Evolutionary conservation across 2,797 vertebrate genomes (phyloP).

Genomic region (Clarias pachynema): DNA sequence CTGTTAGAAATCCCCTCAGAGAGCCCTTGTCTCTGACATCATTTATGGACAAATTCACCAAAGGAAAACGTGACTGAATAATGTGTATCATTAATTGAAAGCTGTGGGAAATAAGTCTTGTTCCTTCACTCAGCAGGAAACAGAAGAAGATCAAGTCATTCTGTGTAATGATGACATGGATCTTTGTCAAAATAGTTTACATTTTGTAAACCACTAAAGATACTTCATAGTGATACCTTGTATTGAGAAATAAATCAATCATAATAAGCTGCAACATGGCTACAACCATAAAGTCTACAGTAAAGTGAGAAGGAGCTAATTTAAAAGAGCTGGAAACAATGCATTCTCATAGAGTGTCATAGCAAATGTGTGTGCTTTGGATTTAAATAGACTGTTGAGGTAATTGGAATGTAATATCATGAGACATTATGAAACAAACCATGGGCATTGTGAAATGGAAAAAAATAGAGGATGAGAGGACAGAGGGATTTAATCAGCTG

Average conservation of each 20-base stretch:
- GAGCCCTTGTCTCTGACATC: slow-evolving; percentile 41
- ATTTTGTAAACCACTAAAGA: not conserved
- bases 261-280: not conserved
- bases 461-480: not conserved
- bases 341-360: not conserved
- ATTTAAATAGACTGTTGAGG: not conserved
- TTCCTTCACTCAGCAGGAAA: slow-evolving; percentile 38
- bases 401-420: not conserved
- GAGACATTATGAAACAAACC: not conserved
- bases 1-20: slow-evolving; percentile 39
- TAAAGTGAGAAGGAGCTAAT: not conserved
- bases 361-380: not conserved
- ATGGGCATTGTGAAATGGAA: not conserved
- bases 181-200: not conserved
- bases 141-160: not conserved
- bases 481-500: not conserved
- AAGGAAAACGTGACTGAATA: slow-evolving; percentile 21
- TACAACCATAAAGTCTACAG: not conserved
- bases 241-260: not conserved
- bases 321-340: not conserved
- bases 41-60: slow-evolving; percentile 31
- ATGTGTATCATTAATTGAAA: slow-evolving; percentile 1
- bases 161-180: slow-evolving; percentile 20
- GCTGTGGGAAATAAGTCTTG: slow-evolving; percentile 29
- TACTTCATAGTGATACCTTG: not conserved